Conservation (phyloP, 2,113 vertebrate species). For the Natator depressus region DNA sequence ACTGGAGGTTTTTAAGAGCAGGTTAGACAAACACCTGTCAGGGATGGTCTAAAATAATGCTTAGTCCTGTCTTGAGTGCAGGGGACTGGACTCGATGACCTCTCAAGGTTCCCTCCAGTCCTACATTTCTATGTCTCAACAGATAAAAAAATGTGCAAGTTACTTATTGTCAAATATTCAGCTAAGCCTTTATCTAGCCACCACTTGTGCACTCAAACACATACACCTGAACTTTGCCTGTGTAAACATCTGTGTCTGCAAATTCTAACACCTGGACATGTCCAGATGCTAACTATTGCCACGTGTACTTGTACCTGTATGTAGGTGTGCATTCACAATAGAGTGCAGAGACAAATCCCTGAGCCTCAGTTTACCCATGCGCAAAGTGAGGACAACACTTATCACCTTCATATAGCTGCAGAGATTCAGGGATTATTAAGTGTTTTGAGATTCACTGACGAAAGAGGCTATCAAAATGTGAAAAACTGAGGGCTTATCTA, state of each 20-base stretch:
- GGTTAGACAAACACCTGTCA: too few species aligned
- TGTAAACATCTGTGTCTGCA: background rate
- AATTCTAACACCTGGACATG: background rate
- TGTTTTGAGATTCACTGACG: background rate
- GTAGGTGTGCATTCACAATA: background rate
- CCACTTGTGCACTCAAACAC: background rate
- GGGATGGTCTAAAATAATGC: too few species aligned
- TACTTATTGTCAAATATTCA: background rate
- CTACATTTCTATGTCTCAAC: background rate
- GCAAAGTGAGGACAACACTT: background rate
- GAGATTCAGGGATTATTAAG: background rate
- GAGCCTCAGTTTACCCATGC: background rate
- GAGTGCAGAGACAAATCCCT: background rate
- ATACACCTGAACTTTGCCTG: background rate
- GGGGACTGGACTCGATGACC: too few species aligned
- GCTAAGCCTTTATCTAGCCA: background rate
- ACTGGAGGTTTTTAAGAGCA: too few species aligned
- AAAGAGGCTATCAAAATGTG: background rate
- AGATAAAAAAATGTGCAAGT: constrained; percentile 5
- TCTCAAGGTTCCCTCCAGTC: too few species aligned
- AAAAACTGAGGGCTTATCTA: background rate
- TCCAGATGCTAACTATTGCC: background rate
- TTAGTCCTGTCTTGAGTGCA: too few species aligned
- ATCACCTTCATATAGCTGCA: background rate
- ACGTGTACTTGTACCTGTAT: background rate